Base-by-base conservation (phyloP, 2,113 vertebrate genomes). In the Pristiophorus japonicus region DNA sequence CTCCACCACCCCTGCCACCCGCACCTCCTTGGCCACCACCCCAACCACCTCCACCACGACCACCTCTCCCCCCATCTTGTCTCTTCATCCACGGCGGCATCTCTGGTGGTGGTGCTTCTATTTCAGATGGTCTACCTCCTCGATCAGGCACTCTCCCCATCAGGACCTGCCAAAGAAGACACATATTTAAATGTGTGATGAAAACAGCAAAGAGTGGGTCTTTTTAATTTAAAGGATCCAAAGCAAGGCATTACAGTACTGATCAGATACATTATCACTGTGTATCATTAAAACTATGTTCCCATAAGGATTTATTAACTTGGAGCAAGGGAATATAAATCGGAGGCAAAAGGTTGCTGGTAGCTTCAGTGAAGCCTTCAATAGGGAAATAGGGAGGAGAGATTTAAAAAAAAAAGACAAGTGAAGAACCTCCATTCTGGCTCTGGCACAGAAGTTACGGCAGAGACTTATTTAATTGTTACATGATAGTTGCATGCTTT, bases 141-240 rank as follows among this genome's bases (percentile, higher is more conserved):
- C 99, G 97, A 96, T 99, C 99, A 34, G 99, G 99, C 16, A 99
- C 99, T 96, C 98, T 97, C n/a, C 99, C 99, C 99, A 99, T 99
- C 96, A 99, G 97, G 95, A 99, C 97, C 99, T 99, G 96, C 34
- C 30, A 92, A 3, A 78, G 95, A 96, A 96, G 96, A 96, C 0
- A 84, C 84, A 62, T 78, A 14, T 0, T 87, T 59, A 90, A 59
- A 70, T 34, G 38, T 70, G 93, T 11, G 24, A 14, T 47, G 3
- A 92, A 90, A 30, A 62, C 27, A 90, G 55, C 47, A 34, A 34
- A 18, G 87, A n/a, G 30, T 6, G 30, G 1, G 27, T 30, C 30
- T 62, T 38, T 62, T n/a, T 16, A 90, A 59, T 62, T n/a, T 59
- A 59, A 55, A 30, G 6, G 30, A 38, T 78, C n/a, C 30, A 73